Percentiles rank a stretch among this genome's conserved stretches.
Conservation (phyloP, 2,113 vertebrate genomes). For the Redunca redunca region DNA sequence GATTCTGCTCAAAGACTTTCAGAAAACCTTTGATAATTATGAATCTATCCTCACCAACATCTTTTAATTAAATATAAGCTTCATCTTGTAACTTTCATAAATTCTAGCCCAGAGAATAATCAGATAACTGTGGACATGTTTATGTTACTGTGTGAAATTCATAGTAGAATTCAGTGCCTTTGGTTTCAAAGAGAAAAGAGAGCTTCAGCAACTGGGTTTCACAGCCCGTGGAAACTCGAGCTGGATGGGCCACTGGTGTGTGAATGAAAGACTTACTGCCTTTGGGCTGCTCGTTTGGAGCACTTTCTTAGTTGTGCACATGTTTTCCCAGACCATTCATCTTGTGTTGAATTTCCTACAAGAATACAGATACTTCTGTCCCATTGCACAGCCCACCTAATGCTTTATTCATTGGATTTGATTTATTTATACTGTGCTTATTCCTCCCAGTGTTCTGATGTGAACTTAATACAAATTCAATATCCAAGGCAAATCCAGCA, state of each 20-base stretch:
- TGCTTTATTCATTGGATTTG: slow-evolving; percentile 60
- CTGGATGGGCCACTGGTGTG: background rate
- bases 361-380: background rate
- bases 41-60: background rate
- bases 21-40: background rate
- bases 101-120: background rate
- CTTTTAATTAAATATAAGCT: background rate
- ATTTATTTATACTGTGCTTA: slow-evolving; percentile 54
- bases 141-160: background rate
- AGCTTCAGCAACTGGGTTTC: background rate
- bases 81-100: background rate
- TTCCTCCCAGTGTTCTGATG: slow-evolving; percentile 36
- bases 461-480: slow-evolving; percentile 55
- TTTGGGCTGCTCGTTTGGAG: background rate
- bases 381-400: slow-evolving; percentile 29
- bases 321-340: slow-evolving; percentile 34
- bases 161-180: background rate
- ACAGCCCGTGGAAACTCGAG: background rate
- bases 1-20: background rate
- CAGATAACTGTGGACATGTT: background rate
- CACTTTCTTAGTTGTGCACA: background rate
- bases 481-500: slow-evolving; percentile 1
- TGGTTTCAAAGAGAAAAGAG: background rate
- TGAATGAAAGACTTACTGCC: background rate
- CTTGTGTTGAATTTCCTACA: background rate